phyloP scores from a whole-genome alignment of 1,140 invertebrate species.

The Euwallacea similis region DNA sequence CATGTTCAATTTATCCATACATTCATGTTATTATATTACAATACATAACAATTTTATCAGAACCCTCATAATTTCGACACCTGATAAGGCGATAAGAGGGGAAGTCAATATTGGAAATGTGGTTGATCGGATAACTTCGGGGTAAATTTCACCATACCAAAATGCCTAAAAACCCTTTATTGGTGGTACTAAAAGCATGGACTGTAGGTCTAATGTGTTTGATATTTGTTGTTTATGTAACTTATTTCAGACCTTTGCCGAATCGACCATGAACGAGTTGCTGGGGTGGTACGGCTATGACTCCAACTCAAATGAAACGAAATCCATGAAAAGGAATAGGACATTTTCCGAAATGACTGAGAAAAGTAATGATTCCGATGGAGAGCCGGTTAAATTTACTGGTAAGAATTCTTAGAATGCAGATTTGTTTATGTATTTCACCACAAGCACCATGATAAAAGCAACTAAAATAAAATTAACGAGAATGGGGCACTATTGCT shows the following conservation, averaged over 20 bases:
- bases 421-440: too few species aligned
- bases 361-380: slow-evolving; percentile 45
- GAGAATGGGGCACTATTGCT: too few species aligned
- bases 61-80: too few species aligned
- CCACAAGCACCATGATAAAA: too few species aligned
- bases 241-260: slow-evolving; percentile 77
- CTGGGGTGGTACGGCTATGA: slow-evolving; percentile 88
- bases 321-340: slow-evolving; percentile 32
- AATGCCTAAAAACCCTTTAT: too few species aligned
- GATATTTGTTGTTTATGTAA: not conserved
- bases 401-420: slow-evolving; percentile 34
- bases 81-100: too few species aligned
- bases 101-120: too few species aligned
- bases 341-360: slow-evolving; percentile 37
- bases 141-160: too few species aligned
- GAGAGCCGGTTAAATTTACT: slow-evolving; percentile 44
- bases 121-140: too few species aligned
- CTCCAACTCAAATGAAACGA: slow-evolving; percentile 61
- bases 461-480: too few species aligned
- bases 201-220: not conserved
- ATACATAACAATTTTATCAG: too few species aligned
- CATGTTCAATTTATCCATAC: slow-evolving; percentile 16
- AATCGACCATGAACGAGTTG: slow-evolving; percentile 88
- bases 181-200: not conserved
- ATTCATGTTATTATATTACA: slow-evolving; percentile 1